Conservation (phyloP, 2,888 invertebrate genomes). For the Aromia moschata region DNA sequence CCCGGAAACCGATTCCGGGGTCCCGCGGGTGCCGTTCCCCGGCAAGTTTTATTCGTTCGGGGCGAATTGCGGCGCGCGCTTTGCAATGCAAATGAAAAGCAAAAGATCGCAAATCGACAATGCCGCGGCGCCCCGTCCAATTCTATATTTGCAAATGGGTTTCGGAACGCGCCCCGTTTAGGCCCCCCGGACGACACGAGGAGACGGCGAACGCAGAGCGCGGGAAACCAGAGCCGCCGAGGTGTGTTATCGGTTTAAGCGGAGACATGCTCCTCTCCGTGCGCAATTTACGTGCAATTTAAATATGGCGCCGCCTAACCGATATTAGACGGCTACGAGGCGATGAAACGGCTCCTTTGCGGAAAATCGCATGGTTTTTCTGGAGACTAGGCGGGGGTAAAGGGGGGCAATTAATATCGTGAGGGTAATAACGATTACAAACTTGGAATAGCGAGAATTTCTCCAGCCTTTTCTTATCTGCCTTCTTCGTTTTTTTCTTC, state of each 20-base stretch:
- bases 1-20: constrained; percentile 62
- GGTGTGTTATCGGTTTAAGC: constrained; percentile 23
- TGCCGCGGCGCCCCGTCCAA: constrained; percentile 59
- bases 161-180: constrained; percentile 50
- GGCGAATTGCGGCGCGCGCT: constrained; percentile 59
- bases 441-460: no score
- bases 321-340: constrained; percentile 6
- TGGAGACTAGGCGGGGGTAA: no score
- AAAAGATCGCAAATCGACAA: constrained; percentile 63
- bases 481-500: no score
- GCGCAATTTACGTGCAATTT: constrained; percentile 25
- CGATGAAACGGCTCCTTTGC: background rate
- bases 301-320: constrained; percentile 9
- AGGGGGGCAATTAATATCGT: no score
- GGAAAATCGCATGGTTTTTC: constrained; percentile 14
- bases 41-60: constrained; percentile 60
- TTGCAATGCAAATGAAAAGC: constrained; percentile 64
- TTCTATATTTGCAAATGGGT: constrained; percentile 59
- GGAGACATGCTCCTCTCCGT: constrained; percentile 21
- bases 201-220: constrained; percentile 10
- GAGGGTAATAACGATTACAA: no score
- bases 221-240: constrained; percentile 18
- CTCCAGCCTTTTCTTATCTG: no score
- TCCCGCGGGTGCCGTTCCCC: constrained; percentile 61
- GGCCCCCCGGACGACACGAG: constrained; percentile 36